Evolutionary conservation across 2,113 vertebrate species (phyloP), one percentile per base, ranked within the genome.

Genomic region (Porphyrio hochstetteri): DNA sequence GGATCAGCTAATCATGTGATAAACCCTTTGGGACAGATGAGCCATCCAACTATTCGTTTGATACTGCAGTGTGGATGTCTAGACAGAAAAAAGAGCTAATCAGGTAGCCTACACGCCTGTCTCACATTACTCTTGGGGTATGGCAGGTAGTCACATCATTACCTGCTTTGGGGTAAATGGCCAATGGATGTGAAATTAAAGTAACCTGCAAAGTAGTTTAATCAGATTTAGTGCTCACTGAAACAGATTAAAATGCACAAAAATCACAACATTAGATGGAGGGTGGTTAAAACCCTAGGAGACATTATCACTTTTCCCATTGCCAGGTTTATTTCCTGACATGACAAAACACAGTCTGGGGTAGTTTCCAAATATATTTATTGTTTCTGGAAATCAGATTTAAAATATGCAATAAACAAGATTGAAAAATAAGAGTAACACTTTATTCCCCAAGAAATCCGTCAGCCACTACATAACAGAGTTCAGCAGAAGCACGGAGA

Each of bases 351-450:
- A 83, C 23, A 88, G 2, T 80, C 38, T 86, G 69, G 29, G 7
- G 48, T 52, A 71, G 59, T 68, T 92, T 96, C 69, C 60, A 86
- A 94, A 64, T 33, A 28, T 31, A 67, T 92, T 88, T 90, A 55
- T 92, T 90, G 46, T 86, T 92, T 86, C 64, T 90, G 46, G 35
- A 88, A 81, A 81, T 64, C 75, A 86, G 64, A 88, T 86, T 86
- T 90, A 70, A 83, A 88, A 86, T 75, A 71, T 1, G 10, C 23
- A 56, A 18, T 86, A 67, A 85, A 11, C 2, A 11, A 79, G 40
- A 67, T 16, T 64, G 83, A 95, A 89, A 77, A 59, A 11, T 23
- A 86, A 70, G 36, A 88, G 42, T 38, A 90, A 83, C 8, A 13
- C 8, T 84, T 84, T 53, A 84, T 74, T 63, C 33, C 53, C 57